Evolutionary conservation across 2,113 vertebrate genomes (phyloP), one percentile per base, ranked within the genome.

Genomic region (Ia io): DNA sequence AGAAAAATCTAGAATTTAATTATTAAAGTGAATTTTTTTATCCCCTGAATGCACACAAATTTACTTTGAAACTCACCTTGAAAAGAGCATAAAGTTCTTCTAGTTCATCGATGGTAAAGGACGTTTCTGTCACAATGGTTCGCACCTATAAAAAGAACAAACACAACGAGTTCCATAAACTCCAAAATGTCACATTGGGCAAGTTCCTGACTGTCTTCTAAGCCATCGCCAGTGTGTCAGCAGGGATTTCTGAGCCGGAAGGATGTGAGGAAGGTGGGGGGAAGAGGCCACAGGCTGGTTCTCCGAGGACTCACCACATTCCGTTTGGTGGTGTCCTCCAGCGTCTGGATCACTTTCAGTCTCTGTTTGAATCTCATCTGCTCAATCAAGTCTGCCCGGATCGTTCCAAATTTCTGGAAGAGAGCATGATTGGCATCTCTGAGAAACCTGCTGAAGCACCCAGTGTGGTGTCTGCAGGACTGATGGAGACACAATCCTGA

Each of bases 281-380:
- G 16, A 1, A 32, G 6, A 22, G 67, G 4, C 32, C 42, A 22
- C 12, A 0, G 3, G 17, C 40, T 7, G 2, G 3, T 49, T 56
- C 82, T 44, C 90, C 2, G 69, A 51, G 82, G 78, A 76, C 98
- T 98, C 93, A 99, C 99, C 99, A 99, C 99, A 0, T 99, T 99
- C 94, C 99, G 99, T 92, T 99, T 99, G 0, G 99, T 99, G 1
- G 99, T 99, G 67, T 99, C 99, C 95, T 99, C 99, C 12, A 99
- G 99, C 1, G 99, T 99, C 97, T 99, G 99, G 96, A 99, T 99
- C 86, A 99, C 99, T 91, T 99, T 99, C 97, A 99, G 98, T 56
- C 99, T 99, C 98, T 99, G 99, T 92, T 99, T 99, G 98, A 99
- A 99, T 77, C 99, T 98, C 99, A 99, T 99, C 97, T 99, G 99